Base-by-base conservation (phyloP, 2,888 invertebrate species). In the Phrixothrix hirtus region DNA sequence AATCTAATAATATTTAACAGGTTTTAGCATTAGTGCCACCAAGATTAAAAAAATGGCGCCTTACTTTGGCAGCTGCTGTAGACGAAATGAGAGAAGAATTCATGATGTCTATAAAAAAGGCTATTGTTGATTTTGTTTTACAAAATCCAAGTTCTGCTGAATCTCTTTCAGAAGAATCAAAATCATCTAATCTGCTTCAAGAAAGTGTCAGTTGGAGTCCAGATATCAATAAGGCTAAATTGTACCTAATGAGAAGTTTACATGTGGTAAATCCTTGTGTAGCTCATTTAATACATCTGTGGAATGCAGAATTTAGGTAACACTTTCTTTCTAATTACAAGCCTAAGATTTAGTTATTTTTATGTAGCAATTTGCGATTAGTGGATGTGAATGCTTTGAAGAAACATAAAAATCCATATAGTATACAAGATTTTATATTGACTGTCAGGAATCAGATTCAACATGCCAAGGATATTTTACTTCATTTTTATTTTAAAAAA, bases 51-150 rank as follows among this genome's bases (percentile, higher is more conserved):
- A 82, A 80, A 68, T 88, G 85, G 82, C 79, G 79, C 36, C 75
- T 78, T 0, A 81, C 81, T 1, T 67, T 88, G 11, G 75, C 79
- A 1, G 73, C 80, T 21, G 83, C 88, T 42, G 82, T 91, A 0
- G 81, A 84, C 48, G 93, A 95, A 72, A 87, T 92, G 73, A 85
- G 88, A 61, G 86, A 91, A 55, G 92, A 93, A 66, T 96, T 92
- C 70, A 83, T 89, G 70, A 82, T 89, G 72, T 88, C 89, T 56
- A 89, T 95, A 69, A 95, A 95, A 71, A 94, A 93, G 71, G 89
- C 94, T 0, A 89, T 92, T 41, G 89, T 96, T 0, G 95, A 95
- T 76, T 96, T 93, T 72, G 92, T 94, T 0, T 78, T 96, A 2
- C 86, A 87, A 66, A 90, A 93, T 75, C 87, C 89, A 0, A 78